Evolutionary conservation across 2,113 vertebrate genomes (phyloP), one percentile per base, ranked within the genome.

Genomic region (Nasalis larvatus): DNA sequence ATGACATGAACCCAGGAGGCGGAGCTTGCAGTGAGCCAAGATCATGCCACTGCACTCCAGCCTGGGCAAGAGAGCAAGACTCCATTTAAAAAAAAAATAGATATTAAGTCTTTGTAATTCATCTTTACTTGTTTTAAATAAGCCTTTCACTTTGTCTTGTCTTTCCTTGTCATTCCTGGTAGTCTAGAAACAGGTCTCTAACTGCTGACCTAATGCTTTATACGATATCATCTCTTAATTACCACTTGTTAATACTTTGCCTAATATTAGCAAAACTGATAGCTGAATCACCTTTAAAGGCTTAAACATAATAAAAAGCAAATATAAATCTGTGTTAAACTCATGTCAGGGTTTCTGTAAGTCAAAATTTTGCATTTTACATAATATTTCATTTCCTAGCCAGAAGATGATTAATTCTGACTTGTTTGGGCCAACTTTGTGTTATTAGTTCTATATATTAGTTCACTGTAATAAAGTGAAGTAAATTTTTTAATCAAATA

Each of bases 351-450:
- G 13, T 66, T 27, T n/a, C 20, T 68, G 16, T 35, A 87, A 20
- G 12, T 78, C 81, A 37, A 27, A 71, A 95, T 89, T 47, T 96
- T 96, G 96, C 5, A n/a, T 91, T 25, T 74, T 78, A 47, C 49
- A 35, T 84, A 47, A 80, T 58, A 54, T 35, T 82, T n/a, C 16
- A 52, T 92, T 89, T 73, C 69, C 47, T 78, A 86, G 60, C 32
- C 17, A 78, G 25, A 90, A 32, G 16, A 23, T 49, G 32, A 42
- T 45, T 60, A 42, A 21, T 58, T 86, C 20, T 42, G 35, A 40
- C 32, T 32, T 87, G 20, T 23, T 25, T 54, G 58, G 30, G 30
- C 30, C 91, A 63, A 83, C 68, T 74, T 56, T 11, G 9, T 40
- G 27, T 66, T 68, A 25, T 37, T 54, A 37, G 40, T 92, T 49